phyloP scores from a whole-genome alignment of 2,888 invertebrate genomes.

The Rhingia campestris region DNA sequence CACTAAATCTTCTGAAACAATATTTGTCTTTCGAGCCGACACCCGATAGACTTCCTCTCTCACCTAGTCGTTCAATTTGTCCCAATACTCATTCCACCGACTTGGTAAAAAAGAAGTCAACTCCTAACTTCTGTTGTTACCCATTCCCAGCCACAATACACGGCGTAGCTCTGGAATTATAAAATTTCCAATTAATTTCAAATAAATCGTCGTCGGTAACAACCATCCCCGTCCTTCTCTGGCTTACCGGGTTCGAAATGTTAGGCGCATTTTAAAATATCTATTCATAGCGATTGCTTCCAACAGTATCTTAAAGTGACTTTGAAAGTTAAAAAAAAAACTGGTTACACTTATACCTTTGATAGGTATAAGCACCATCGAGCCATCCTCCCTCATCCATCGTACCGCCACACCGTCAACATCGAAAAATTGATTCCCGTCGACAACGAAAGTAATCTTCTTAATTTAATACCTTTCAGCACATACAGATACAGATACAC shows the following conservation, averaged over 20 bases:
- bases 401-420: slow-evolving; percentile 1
- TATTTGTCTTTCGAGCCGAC: slow-evolving; percentile 29
- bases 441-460: slow-evolving; percentile 62
- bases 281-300: slow-evolving; percentile 56
- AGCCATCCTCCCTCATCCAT: not conserved
- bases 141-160: slow-evolving; percentile 23
- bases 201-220: slow-evolving; percentile 26
- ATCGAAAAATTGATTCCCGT: slow-evolving; percentile 59
- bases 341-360: slow-evolving; percentile 12
- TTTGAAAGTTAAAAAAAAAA: slow-evolving; percentile 19
- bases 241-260: slow-evolving; percentile 19
- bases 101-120: slow-evolving; percentile 3
- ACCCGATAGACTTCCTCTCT: slow-evolving; percentile 32
- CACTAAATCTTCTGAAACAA: slow-evolving; percentile 33
- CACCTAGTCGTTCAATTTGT: slow-evolving; percentile 36
- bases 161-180: slow-evolving; percentile 43
- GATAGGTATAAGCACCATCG: slow-evolving; percentile 5
- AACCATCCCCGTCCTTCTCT: not conserved
- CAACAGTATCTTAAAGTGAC: slow-evolving; percentile 46
- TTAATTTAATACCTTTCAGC: slow-evolving; percentile 73
- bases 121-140: not conserved
- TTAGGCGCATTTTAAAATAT: slow-evolving; percentile 48
- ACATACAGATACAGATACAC: slow-evolving; percentile 64
- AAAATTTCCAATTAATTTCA: slow-evolving; percentile 60
- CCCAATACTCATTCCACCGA: slow-evolving; percentile 3